Evolutionary conservation across 1,140 invertebrate species (phyloP).

Genomic region (Brachionus rotundiformis): DNA sequence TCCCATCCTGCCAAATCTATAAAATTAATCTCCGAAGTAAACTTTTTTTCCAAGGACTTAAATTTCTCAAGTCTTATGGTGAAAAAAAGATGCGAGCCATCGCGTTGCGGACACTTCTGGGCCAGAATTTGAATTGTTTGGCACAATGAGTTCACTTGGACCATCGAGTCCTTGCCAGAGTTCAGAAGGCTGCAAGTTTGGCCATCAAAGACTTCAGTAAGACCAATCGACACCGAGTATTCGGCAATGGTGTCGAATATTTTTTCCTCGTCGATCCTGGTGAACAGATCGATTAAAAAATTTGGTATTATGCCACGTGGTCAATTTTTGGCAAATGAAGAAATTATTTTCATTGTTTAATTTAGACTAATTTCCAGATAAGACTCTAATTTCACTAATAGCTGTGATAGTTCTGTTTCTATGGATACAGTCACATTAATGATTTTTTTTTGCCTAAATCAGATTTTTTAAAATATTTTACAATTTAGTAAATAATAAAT

Average conservation of each 20-base stretch:
- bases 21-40: not conserved
- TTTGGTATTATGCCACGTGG: not conserved
- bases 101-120: not conserved
- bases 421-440: no score
- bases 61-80: not conserved
- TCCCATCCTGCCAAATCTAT: not conserved
- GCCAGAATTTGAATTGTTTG: not conserved
- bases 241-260: not conserved
- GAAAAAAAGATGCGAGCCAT: not conserved
- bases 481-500: no score
- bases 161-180: not conserved
- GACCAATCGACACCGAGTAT: not conserved
- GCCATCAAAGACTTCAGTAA: not conserved
- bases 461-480: no score
- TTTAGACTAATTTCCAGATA: no score
- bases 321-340: not conserved
- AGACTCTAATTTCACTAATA: no score
- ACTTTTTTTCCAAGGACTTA: not conserved
- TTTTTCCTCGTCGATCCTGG: not conserved
- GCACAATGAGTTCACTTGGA: not conserved
- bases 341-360: no score
- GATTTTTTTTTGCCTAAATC: no score
- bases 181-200: not conserved
- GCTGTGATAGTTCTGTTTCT: no score
- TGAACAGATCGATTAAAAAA: not conserved